phyloP scores from a whole-genome alignment of 2,113 vertebrate genomes.

The Catharus fuscescens region DNA sequence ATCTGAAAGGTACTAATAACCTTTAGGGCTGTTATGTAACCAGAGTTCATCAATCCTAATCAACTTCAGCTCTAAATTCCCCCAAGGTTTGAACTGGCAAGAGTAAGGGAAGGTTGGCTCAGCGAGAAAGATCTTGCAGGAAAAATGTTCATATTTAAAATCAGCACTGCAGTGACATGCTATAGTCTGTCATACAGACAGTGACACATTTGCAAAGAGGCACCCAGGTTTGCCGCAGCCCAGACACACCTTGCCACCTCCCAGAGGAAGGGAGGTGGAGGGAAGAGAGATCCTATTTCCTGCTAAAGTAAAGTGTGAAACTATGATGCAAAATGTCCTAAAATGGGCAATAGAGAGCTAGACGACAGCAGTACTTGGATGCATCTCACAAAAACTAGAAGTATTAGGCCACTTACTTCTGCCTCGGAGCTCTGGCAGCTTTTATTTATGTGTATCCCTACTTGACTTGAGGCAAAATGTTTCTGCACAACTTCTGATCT shows the following conservation, averaged over 20 bases:
- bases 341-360: background rate
- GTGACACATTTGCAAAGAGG: background rate
- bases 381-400: background rate
- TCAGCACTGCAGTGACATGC: background rate
- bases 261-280: background rate
- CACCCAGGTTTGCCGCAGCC: background rate
- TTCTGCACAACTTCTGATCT: background rate
- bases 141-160: background rate
- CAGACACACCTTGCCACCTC: background rate
- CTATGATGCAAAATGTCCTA: background rate
- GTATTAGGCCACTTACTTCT: background rate
- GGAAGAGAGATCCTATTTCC: background rate
- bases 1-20: slow-evolving; percentile 46
- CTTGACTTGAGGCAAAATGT: background rate
- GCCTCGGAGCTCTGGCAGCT: background rate
- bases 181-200: background rate
- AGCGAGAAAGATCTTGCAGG: background rate
- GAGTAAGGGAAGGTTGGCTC: background rate
- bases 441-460: background rate
- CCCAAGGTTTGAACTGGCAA: background rate
- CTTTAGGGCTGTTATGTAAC: background rate
- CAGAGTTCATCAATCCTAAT: slow-evolving; percentile 26
- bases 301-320: background rate
- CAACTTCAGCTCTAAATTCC: background rate
- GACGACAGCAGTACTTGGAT: background rate